Evolutionary conservation across 2,888 invertebrate species (phyloP).

Genomic region (Latrodectus hesperus): DNA sequence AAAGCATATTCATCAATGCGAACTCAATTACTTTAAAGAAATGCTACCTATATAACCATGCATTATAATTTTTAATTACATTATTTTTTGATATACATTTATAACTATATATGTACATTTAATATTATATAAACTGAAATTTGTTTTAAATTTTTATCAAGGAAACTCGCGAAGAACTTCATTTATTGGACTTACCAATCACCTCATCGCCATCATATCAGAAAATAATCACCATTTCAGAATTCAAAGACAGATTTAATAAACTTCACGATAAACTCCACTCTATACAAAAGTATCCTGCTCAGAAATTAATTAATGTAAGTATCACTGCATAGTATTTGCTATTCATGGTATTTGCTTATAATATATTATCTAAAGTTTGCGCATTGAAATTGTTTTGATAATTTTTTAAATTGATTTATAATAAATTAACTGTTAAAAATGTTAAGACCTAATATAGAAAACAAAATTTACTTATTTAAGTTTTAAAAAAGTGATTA

Average conservation of each 20-base stretch:
- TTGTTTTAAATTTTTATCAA: constrained; percentile 72
- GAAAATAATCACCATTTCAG: constrained; percentile 82
- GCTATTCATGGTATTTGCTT: too few relatives aligned
- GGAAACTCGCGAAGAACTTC: constrained; percentile 86
- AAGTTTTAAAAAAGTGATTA: too few relatives aligned
- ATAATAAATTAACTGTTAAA: too few relatives aligned
- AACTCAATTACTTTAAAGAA: too few relatives aligned
- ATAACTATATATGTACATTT: background rate
- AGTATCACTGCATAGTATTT: background rate
- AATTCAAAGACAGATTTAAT: constrained; percentile 85
- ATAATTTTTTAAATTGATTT: too few relatives aligned
- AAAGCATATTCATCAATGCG: too few relatives aligned
- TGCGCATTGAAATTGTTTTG: too few relatives aligned
- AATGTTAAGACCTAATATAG: too few relatives aligned
- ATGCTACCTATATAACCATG: too few relatives aligned
- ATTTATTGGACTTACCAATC: constrained; percentile 71
- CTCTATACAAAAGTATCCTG: constrained; percentile 80
- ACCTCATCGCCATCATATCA: constrained; percentile 75
- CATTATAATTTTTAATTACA: too few relatives aligned
- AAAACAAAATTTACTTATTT: too few relatives aligned
- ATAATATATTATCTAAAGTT: too few relatives aligned
- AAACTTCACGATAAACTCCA: constrained; percentile 88
- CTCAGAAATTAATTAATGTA: background rate
- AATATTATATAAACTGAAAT: background rate
- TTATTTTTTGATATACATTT: background rate